Evolutionary conservation across 2,797 vertebrate species (phyloP).

Genomic region (Taeniopygia guttata): DNA sequence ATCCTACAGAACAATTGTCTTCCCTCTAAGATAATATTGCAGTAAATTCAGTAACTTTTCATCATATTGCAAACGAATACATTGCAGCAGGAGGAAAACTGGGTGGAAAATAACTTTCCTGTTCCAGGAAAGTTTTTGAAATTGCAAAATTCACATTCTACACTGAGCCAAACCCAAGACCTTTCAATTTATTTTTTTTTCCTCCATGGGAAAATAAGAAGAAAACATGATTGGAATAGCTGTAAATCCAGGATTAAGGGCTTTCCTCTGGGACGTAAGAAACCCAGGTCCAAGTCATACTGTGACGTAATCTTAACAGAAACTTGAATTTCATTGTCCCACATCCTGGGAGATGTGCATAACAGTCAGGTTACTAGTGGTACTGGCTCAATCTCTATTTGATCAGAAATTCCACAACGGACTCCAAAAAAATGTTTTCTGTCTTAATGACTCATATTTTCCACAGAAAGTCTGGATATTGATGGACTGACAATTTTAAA

Average conservation of each 20-base stretch:
- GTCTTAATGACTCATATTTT: background rate
- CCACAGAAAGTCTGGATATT: background rate
- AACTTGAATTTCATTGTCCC: slow-evolving; percentile 18
- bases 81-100: slow-evolving; percentile 54
- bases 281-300: background rate
- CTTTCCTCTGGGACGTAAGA: background rate
- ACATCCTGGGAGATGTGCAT: slow-evolving; percentile 52
- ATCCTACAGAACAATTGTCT: background rate
- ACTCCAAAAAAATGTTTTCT: slow-evolving; percentile 3
- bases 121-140: slow-evolving; percentile 66
- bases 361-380: slow-evolving; percentile 31
- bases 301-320: slow-evolving; percentile 36
- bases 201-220: slow-evolving; percentile 55
- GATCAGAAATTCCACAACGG: slow-evolving; percentile 30
- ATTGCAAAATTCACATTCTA: slow-evolving; percentile 65
- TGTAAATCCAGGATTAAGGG: slow-evolving; percentile 35
- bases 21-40: background rate
- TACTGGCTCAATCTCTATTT: slow-evolving; percentile 28
- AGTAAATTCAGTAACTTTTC: slow-evolving; percentile 5
- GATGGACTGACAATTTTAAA: background rate
- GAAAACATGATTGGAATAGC: slow-evolving; percentile 39
- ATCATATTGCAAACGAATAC: slow-evolving; percentile 26
- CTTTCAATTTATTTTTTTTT: slow-evolving; percentile 3
- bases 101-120: slow-evolving; percentile 56
- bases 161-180: slow-evolving; percentile 58